Base-by-base conservation (phyloP, 2,888 invertebrate species). In the Drosophila multiciliata region DNA sequence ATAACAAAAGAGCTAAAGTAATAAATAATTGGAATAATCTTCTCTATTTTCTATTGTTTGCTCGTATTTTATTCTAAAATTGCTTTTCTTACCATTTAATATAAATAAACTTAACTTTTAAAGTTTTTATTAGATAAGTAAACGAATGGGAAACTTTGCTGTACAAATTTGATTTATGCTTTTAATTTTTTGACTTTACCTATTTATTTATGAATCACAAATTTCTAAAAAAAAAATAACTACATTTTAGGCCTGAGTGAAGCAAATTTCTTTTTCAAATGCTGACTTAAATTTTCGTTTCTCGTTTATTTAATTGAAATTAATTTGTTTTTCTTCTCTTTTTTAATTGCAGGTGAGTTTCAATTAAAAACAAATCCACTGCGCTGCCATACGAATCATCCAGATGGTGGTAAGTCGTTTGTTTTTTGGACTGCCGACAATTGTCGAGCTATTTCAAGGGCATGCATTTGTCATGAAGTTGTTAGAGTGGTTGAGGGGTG, bases 301-400 rank as follows among this genome's bases (percentile, higher is more conserved):
- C 36, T 32, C 11, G 12, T 29, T 32, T 38, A 29, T 54, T 2
- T 12, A 33, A 42, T 54, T 49, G 26, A 36, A 32, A 63, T 73
- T 50, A 49, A 61, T 12, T 20, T 32, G 9, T 1, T 48, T 54
- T 65, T 7, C 36, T 54, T 15, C 36, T 38, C 38, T 62, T 15
- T 38, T 82, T 42, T 33, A 33, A n/a, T 78, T 78, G 11, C 57
- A 83, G 83, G 83, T 83, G 72, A 89, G 89, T 81, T 32, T 40
- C 17, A 49, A 17, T 52, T 50, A 40, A 54, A 55, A 64, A 26
- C 53, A 20, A 35, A 6, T 15, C 20, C 20, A 55, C 40, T 20
- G 1, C n/a, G 26, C 32, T 42, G 12, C 8, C 38, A 53, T 17
- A 35, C 49, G 48, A 70, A 42, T 57, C 69, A 57, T 38, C 45